Conservation (phyloP, 2,797 vertebrate genomes). For the Coendou prehensilis region DNA sequence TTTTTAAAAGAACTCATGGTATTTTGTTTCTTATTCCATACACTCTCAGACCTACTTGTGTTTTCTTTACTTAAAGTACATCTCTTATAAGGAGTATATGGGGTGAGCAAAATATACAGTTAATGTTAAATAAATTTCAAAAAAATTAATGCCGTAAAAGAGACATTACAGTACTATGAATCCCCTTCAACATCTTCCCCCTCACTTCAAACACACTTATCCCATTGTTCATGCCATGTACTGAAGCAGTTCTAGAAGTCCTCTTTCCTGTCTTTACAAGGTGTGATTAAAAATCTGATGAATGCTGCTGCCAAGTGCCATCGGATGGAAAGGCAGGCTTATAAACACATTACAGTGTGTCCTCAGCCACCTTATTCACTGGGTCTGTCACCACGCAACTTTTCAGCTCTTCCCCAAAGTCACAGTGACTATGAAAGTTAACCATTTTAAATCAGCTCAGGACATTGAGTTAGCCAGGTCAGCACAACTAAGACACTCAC, state of each 20-base stretch:
- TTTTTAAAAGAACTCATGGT: neutral
- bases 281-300: neutral
- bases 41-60: slow-evolving; percentile 36
- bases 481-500: neutral
- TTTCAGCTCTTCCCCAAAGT: neutral
- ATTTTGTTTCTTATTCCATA: neutral
- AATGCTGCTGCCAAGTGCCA: neutral
- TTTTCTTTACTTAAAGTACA: neutral
- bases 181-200: neutral
- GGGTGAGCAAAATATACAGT: neutral
- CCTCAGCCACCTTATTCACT: neutral
- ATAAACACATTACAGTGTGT: neutral
- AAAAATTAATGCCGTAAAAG: neutral
- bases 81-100: neutral
- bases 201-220: neutral
- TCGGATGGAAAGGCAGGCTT: neutral
- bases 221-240: neutral
- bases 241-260: neutral
- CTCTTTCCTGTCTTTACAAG: neutral
- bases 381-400: neutral
- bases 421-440: neutral
- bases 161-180: neutral
- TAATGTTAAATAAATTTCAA: neutral
- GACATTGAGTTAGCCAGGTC: neutral
- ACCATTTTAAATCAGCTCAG: neutral